Percentiles rank a stretch among this genome's conserved stretches.
Evolutionary conservation across 2,113 vertebrate genomes (phyloP).

Genomic region (Actinemys pallida): DNA sequence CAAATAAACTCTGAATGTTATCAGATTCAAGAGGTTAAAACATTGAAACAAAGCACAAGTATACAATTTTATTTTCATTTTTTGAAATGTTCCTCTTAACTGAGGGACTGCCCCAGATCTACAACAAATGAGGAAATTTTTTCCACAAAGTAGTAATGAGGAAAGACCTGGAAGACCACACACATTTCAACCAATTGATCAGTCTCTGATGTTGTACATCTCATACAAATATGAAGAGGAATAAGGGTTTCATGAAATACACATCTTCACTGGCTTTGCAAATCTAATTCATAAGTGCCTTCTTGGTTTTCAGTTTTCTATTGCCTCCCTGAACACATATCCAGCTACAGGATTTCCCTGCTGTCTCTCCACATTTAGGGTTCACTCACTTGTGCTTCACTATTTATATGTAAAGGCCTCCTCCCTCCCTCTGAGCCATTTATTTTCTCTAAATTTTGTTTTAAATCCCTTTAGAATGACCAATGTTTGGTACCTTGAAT

Average conservation of each 20-base stretch:
- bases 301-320: background rate
- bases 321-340: background rate
- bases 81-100: background rate
- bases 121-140: background rate
- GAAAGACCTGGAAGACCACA: background rate
- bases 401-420: background rate
- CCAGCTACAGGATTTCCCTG: background rate
- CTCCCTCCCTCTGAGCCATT: background rate
- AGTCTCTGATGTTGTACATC: background rate
- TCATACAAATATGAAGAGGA: background rate
- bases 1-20: background rate
- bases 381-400: background rate
- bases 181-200: background rate
- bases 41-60: background rate
- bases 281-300: background rate
- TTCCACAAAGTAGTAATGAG: background rate
- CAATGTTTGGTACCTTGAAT: background rate
- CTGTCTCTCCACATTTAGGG: background rate
- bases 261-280: background rate
- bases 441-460: background rate
- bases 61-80: background rate
- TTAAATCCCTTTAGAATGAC: background rate
- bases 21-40: slow-evolving; percentile 15
- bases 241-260: background rate
- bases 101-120: background rate